Conservation (phyloP, 2,888 invertebrate species). For the Ectemnius cavifrons region DNA sequence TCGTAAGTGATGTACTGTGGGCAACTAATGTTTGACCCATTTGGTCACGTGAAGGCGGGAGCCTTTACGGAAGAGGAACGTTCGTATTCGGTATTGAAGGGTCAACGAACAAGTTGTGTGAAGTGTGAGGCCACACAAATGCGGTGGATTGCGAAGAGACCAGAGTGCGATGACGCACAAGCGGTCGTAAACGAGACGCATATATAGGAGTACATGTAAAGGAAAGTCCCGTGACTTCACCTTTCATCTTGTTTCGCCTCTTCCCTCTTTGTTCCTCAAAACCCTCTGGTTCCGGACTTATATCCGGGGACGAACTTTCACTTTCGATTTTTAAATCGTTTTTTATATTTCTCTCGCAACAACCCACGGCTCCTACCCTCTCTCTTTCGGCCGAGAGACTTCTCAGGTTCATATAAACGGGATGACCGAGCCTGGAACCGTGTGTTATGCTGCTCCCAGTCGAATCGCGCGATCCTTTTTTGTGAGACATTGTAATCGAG, state of each 20-base stretch:
- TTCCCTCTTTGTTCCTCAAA: slow-evolving; percentile 37
- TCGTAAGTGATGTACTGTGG: not conserved
- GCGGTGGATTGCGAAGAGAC: slow-evolving; percentile 33
- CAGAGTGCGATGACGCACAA: slow-evolving; percentile 59
- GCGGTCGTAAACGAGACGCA: slow-evolving; percentile 24
- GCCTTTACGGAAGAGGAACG: too few species aligned
- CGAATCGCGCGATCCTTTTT: not conserved
- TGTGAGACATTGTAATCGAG: not conserved
- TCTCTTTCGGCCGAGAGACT: slow-evolving; percentile 17
- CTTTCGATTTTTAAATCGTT: slow-evolving; percentile 70
- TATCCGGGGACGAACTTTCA: slow-evolving; percentile 77
- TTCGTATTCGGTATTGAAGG: not conserved
- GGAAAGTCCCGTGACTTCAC: slow-evolving; percentile 54
- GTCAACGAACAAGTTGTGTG: not conserved
- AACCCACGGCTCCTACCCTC: slow-evolving; percentile 61
- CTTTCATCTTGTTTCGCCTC: slow-evolving; percentile 27
- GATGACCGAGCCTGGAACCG: slow-evolving; percentile 24
- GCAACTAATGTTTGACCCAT: too few species aligned
- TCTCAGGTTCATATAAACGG: slow-evolving; percentile 63
- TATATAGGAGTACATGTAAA: slow-evolving; percentile 18
- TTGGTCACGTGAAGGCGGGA: too few species aligned
- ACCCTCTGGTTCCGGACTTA: slow-evolving; percentile 68
- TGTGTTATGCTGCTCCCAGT: slow-evolving; percentile 28
- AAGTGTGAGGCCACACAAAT: too few species aligned
- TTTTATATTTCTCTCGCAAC: slow-evolving; percentile 30